These are phyloP conservation scores for Sus cebifrons DNA, from an alignment of 2,797 vertebrate species.

Conservation along the genomic window DNA sequence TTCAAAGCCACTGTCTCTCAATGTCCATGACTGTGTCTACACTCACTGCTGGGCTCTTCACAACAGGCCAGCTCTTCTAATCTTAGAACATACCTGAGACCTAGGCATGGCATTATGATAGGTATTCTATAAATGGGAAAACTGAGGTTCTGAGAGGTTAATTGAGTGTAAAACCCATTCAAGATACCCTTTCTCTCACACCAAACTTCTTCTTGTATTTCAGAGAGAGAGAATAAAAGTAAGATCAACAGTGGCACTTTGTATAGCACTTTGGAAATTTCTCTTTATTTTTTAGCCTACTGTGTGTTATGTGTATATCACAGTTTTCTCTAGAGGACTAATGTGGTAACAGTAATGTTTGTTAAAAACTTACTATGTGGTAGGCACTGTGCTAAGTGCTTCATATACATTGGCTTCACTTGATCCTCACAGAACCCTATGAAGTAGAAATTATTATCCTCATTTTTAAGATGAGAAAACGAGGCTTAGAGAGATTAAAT, in stretches of 20 bases:
- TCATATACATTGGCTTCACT: conserved; percentile 47
- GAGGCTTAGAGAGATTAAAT: conserved; percentile 53
- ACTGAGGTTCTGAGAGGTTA: background rate
- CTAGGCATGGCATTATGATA: background rate
- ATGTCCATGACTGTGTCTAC: background rate
- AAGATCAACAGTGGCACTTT: background rate
- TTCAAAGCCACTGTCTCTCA: background rate
- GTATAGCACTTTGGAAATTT: conserved; percentile 28
- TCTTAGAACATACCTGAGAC: background rate
- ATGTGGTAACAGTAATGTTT: conserved; percentile 53
- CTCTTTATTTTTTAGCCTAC: background rate
- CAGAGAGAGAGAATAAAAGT: conserved; percentile 4
- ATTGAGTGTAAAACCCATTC: conserved; percentile 1
- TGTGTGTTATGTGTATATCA: background rate
- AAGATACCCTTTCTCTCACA: background rate
- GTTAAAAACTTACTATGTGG: conserved; percentile 32
- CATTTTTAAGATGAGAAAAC: conserved; percentile 72
- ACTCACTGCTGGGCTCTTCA: background rate
- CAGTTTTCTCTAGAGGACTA: conserved; percentile 57
- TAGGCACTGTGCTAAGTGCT: conserved; percentile 49
- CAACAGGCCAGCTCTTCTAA: background rate
- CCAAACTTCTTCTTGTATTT: conserved; percentile 52
- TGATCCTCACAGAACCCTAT: conserved; percentile 51
- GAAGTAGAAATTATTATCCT: conserved; percentile 72
- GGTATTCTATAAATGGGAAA: background rate